These are phyloP conservation scores for Nannoperca obscura DNA, from an alignment of 2,797 vertebrate species.

Conservation along the genomic window DNA sequence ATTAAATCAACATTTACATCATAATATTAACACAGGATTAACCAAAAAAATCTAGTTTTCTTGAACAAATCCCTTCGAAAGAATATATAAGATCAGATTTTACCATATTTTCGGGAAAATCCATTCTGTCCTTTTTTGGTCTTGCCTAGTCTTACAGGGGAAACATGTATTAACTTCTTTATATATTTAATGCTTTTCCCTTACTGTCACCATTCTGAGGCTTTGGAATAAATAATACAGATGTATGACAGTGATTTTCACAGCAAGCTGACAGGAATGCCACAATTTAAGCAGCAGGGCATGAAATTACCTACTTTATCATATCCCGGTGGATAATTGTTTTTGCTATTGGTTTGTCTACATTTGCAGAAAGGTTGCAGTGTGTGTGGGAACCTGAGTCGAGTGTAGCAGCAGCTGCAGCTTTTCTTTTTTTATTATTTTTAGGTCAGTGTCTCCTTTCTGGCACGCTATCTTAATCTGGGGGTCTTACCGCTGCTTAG, in stretches of 20 bases:
- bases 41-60: background rate
- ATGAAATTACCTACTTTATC: conserved; percentile 87
- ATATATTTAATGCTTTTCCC: conserved; percentile 25
- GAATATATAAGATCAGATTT: background rate
- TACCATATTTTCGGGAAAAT: conserved; percentile 3
- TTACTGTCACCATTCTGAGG: conserved; percentile 34
- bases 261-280: conserved; percentile 73
- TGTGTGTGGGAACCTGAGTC: conserved; percentile 59
- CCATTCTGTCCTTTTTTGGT: background rate
- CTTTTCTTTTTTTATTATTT: conserved; percentile 44
- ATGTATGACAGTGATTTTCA: conserved; percentile 77
- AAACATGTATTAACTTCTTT: background rate
- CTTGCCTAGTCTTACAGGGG: background rate
- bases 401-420: conserved; percentile 67
- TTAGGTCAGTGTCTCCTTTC: conserved; percentile 61
- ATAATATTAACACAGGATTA: conserved; percentile 6
- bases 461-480: conserved; percentile 65
- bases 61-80: background rate
- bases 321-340: conserved; percentile 81
- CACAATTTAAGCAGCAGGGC: conserved; percentile 81
- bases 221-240: conserved; percentile 70
- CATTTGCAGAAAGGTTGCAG: conserved; percentile 70
- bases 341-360: conserved; percentile 76
- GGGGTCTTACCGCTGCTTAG: conserved; percentile 55
- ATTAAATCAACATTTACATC: background rate